phyloP scores from a whole-genome alignment of 2,888 invertebrate genomes.

The Isotomurus palustris region DNA sequence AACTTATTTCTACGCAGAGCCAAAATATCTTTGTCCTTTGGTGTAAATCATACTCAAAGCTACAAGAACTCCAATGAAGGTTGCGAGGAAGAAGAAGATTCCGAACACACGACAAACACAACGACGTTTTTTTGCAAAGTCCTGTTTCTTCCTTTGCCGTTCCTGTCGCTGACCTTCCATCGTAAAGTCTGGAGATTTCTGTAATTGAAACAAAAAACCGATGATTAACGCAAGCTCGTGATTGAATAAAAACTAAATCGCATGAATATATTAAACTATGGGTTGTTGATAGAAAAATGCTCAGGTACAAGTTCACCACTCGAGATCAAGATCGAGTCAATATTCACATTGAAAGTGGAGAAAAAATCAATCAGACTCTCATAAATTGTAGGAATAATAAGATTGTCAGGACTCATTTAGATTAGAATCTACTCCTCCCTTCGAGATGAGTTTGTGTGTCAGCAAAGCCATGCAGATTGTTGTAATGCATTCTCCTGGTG shows the following conservation, averaged over 20 bases:
- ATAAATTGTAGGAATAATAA: not conserved
- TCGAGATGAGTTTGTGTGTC: too few species aligned
- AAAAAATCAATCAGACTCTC: not conserved
- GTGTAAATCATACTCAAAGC: constrained; percentile 46
- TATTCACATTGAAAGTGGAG: too few species aligned
- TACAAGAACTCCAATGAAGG: constrained; percentile 45
- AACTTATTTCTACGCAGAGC: constrained; percentile 38
- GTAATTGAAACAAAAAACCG: constrained; percentile 12
- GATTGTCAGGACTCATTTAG: not conserved
- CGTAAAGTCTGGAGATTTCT: constrained; percentile 46
- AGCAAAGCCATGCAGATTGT: too few species aligned
- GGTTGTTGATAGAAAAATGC: too few species aligned
- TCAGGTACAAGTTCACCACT: too few species aligned
- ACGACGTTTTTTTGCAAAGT: constrained; percentile 40
- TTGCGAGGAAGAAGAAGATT: constrained; percentile 43
- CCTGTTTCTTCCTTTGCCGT: constrained; percentile 41
- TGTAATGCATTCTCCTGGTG: too few species aligned
- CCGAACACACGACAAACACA: constrained; percentile 44
- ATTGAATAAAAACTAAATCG: too few species aligned
- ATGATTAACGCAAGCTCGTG: constrained; percentile 1
- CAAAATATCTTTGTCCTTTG: constrained; percentile 45
- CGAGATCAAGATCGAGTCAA: too few species aligned
- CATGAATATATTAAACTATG: too few species aligned
- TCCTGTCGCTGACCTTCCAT: constrained; percentile 45
- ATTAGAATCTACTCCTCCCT: too few species aligned